Evolutionary conservation across 2,797 vertebrate genomes (phyloP).

Genomic region (Paguma larvata): DNA sequence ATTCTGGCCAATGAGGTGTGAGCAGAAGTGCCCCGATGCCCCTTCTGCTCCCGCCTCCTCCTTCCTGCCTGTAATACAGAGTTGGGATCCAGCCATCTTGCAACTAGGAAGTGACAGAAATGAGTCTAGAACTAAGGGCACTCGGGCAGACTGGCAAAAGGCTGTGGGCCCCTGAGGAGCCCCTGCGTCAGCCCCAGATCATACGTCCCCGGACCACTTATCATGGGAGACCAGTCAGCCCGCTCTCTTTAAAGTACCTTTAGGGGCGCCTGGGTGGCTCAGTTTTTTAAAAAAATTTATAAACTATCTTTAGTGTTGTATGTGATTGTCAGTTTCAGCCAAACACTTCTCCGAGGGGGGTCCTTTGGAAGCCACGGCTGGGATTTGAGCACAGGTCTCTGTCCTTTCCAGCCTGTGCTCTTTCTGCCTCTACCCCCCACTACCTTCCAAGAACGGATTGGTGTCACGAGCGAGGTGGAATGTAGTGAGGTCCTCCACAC

Average conservation of each 20-base stretch:
- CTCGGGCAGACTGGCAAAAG: not conserved
- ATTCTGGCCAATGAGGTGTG: not conserved
- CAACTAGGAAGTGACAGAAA: not conserved
- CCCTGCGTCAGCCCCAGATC: rapidly evolving
- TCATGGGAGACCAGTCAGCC: not conserved
- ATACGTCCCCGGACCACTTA: not conserved
- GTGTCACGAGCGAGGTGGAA: not conserved
- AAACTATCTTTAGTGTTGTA: not conserved
- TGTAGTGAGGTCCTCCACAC: not conserved
- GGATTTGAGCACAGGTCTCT: not conserved
- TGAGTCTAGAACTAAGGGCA: not conserved
- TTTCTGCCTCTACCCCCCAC: not conserved
- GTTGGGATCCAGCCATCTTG: not conserved
- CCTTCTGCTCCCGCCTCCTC: not conserved
- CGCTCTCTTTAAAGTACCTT: not conserved
- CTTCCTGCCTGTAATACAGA: not conserved
- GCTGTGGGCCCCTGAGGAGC: not conserved
- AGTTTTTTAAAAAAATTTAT: too few relatives aligned
- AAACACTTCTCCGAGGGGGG: not conserved
- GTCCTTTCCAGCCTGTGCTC: not conserved
- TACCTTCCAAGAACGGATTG: not conserved
- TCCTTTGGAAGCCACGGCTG: not conserved
- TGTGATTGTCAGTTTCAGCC: not conserved
- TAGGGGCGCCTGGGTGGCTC: too few relatives aligned
- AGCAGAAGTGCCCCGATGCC: not conserved